Evolutionary conservation across 2,113 vertebrate species (phyloP).

Genomic region (Sinocyclocheilus maitianheensis): DNA sequence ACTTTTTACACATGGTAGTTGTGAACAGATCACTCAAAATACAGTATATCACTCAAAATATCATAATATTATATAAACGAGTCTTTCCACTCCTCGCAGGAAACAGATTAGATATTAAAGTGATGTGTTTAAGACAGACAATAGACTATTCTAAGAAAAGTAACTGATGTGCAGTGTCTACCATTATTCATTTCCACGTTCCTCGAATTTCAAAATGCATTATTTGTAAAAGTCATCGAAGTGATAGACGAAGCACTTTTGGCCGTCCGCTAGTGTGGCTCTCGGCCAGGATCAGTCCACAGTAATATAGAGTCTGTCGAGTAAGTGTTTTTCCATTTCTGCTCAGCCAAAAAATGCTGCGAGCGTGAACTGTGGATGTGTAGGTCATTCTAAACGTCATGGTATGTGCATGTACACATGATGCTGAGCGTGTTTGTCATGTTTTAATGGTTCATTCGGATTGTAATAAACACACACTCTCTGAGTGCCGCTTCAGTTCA

Average conservation of each 20-base stretch:
- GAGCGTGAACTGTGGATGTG: not conserved
- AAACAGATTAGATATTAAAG: not conserved
- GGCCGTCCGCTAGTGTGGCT: not conserved
- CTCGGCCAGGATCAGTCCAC: not conserved
- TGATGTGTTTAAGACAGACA: not conserved
- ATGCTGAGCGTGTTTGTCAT: not conserved
- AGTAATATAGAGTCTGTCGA: constrained; percentile 13
- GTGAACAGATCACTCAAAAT: not conserved
- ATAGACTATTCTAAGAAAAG: no score
- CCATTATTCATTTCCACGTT: no score
- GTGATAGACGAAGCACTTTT: constrained; percentile 14
- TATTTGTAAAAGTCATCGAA: constrained; percentile 23
- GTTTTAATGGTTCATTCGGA: not conserved
- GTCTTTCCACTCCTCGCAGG: not conserved
- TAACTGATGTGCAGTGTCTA: not conserved
- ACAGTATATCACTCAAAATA: not conserved
- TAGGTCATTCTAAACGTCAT: not conserved
- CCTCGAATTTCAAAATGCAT: not conserved
- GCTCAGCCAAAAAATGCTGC: not conserved
- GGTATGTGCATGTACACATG: not conserved
- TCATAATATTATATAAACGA: not conserved
- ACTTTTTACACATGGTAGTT: no score
- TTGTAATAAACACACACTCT: not conserved
- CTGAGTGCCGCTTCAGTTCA: not conserved
- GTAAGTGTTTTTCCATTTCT: constrained; percentile 7